These are phyloP conservation scores for Poeciliopsis turneri DNA, from an alignment of 2,797 vertebrate genomes.

Conservation along the genomic window DNA sequence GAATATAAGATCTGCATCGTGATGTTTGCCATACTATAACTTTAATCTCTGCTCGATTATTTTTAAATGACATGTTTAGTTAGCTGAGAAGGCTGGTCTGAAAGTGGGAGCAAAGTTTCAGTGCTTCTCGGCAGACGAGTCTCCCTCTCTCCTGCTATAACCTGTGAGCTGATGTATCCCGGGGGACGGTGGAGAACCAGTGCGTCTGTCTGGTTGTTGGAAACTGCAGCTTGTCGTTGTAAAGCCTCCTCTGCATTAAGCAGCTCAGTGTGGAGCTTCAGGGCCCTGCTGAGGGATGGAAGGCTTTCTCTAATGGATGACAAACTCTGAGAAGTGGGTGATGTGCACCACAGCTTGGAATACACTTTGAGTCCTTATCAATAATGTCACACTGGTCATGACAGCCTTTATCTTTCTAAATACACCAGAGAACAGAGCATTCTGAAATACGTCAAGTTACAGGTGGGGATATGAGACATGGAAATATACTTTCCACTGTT, in stretches of 20 bases:
- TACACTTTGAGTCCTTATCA: slow-evolving; percentile 14
- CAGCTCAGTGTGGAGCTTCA: slow-evolving; percentile 16
- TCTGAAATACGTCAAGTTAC: slow-evolving; percentile 3
- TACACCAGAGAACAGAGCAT: background rate
- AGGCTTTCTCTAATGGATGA: slow-evolving; percentile 23
- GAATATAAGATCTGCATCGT: background rate
- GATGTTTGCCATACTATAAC: background rate
- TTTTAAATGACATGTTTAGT: background rate
- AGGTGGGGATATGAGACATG: slow-evolving; percentile 8
- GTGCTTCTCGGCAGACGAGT: background rate
- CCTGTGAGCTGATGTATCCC: slow-evolving; percentile 29
- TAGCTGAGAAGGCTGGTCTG: background rate
- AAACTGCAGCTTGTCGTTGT: slow-evolving; percentile 17
- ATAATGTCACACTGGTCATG: background rate
- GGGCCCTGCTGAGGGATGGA: slow-evolving; percentile 8
- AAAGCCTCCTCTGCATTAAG: slow-evolving; percentile 22
- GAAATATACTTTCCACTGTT: background rate
- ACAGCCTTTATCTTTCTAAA: background rate
- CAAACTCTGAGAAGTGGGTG: slow-evolving; percentile 15
- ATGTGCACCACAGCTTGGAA: slow-evolving; percentile 11
- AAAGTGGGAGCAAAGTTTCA: slow-evolving; percentile 9
- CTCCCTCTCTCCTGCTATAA: slow-evolving; percentile 37
- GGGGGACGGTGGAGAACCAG: slow-evolving; percentile 3
- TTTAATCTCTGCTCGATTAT: background rate
- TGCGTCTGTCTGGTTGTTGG: slow-evolving; percentile 22